phyloP scores from a whole-genome alignment of 2,113 vertebrate genomes.

The Zosterops lateralis region DNA sequence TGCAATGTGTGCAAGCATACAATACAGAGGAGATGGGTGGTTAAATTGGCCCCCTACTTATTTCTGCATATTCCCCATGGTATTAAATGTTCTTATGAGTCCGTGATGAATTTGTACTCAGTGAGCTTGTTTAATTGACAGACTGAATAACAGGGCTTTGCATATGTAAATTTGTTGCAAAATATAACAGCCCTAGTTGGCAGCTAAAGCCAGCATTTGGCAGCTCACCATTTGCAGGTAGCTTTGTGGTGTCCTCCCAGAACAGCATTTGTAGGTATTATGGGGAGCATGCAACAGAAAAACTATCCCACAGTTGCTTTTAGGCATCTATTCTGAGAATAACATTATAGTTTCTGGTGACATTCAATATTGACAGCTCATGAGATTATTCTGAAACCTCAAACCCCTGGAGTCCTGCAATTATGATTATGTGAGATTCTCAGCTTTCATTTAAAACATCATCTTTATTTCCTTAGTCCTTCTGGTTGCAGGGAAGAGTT shows the following conservation, averaged over 20 bases:
- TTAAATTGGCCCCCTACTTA: neutral
- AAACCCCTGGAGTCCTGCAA: slow-evolving; percentile 1
- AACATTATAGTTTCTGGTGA: neutral
- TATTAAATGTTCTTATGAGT: neutral
- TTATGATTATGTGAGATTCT: slow-evolving; percentile 12
- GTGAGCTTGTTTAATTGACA: neutral
- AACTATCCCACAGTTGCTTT: neutral
- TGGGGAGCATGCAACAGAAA: neutral
- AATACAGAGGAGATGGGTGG: neutral
- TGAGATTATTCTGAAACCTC: slow-evolving; percentile 21
- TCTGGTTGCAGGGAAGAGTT: neutral
- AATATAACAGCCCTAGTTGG: neutral
- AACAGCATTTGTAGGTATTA: neutral
- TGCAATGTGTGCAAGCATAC: neutral
- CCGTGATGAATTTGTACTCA: neutral
- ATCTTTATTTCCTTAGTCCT: neutral
- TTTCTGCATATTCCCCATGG: neutral
- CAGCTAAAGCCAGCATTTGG: neutral
- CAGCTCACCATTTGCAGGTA: neutral
- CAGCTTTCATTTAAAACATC: slow-evolving; percentile 14
- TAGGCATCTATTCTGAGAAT: neutral
- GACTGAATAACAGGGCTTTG: neutral
- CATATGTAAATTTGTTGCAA: neutral
- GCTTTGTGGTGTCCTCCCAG: neutral
- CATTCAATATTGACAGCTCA: neutral